Percentiles rank a stretch among this genome's conserved stretches.
Conservation (phyloP, 2,888 invertebrate species). For the Eupithecia insigniata region DNA sequence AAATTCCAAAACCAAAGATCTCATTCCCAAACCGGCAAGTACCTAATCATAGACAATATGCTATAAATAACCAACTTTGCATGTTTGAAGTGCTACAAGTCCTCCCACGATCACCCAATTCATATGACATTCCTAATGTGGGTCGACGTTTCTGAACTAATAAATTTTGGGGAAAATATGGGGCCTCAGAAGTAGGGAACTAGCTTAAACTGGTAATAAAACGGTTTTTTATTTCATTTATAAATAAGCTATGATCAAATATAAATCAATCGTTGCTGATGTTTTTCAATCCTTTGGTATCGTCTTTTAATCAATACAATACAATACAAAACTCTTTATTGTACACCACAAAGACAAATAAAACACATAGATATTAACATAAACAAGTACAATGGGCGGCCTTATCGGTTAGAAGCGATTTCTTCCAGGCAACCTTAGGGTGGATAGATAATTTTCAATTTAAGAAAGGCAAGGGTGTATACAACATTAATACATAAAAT, state of each 20-base stretch:
- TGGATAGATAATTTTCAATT: too few species aligned
- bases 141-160: conserved; percentile 40
- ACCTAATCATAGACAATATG: conserved; percentile 36
- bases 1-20: conserved; percentile 23
- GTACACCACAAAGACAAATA: too few species aligned
- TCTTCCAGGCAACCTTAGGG: too few species aligned
- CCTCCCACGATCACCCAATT: conserved; percentile 43
- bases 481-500: too few species aligned
- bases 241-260: neutral
- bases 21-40: conserved; percentile 28
- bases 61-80: conserved; percentile 39
- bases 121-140: conserved; percentile 39
- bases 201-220: conserved; percentile 16
- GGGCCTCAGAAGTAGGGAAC: conserved; percentile 28
- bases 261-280: conserved; percentile 5
- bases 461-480: too few species aligned
- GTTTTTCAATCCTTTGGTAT: neutral
- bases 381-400: too few species aligned
- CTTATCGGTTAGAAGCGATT: too few species aligned
- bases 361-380: too few species aligned
- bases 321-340: too few species aligned
- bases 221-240: neutral
- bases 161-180: conserved; percentile 39
- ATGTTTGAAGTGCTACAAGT: conserved; percentile 36
- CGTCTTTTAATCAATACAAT: too few species aligned